These are phyloP conservation scores for Eristalis arbustorum DNA, from an alignment of 2,888 invertebrate genomes.

Conservation along the genomic window DNA sequence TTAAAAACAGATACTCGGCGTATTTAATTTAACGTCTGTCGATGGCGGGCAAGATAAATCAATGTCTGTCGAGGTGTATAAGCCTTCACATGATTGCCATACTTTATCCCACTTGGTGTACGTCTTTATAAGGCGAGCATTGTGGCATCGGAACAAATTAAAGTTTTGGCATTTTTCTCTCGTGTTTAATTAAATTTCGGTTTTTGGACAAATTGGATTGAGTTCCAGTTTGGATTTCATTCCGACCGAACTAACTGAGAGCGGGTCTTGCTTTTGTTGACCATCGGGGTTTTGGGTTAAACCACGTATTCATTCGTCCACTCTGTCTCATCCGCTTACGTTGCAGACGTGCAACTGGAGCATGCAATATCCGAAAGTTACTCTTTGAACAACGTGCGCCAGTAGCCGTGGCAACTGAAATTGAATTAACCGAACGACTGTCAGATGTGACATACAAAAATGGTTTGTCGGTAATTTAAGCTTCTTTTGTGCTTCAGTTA, in stretches of 20 bases:
- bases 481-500: constrained; percentile 5
- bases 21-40: constrained; percentile 24
- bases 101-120: background rate
- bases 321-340: background rate
- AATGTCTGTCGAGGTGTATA: background rate
- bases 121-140: background rate
- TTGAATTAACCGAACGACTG: constrained; percentile 21
- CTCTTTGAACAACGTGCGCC: background rate
- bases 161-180: background rate
- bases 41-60: constrained; percentile 22
- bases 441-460: constrained; percentile 22
- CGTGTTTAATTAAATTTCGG: constrained; percentile 2
- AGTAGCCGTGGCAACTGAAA: constrained; percentile 14
- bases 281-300: constrained; percentile 9
- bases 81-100: constrained; percentile 19
- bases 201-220: background rate
- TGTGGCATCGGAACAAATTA: background rate
- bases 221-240: background rate
- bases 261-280: background rate
- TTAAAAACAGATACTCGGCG: constrained; percentile 25
- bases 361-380: constrained; percentile 12
- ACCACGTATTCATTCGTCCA: background rate
- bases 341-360: constrained; percentile 13
- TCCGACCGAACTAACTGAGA: background rate
- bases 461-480: constrained; percentile 22